A percentile compares a stretch with the other conserved stretches of the same genome.
phyloP scores from a whole-genome alignment of 92 coral and sea anemone species.

The Palythoa grandis region DNA sequence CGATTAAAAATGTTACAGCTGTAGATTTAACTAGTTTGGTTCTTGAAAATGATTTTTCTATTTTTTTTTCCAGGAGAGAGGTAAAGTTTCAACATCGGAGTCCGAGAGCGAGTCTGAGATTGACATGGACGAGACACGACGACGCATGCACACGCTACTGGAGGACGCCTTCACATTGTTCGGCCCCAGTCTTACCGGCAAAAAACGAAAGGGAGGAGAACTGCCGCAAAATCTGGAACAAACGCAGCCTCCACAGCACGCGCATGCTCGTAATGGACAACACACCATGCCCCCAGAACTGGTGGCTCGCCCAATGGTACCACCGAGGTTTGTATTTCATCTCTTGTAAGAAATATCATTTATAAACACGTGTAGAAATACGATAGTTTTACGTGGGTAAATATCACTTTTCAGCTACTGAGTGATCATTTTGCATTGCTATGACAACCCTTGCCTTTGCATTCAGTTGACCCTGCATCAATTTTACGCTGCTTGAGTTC shows the following conservation, averaged over 20 bases:
- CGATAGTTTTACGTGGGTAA: too few species aligned
- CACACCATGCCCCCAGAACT: conserved; percentile 35
- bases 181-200: conserved; percentile 73
- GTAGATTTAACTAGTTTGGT: too few species aligned
- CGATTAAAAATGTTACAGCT: too few species aligned
- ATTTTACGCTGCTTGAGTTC: too few species aligned
- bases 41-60: background rate
- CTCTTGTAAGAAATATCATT: background rate
- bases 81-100: background rate
- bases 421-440: too few species aligned
- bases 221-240: conserved; percentile 28
- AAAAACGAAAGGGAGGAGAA: conserved; percentile 55
- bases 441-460: too few species aligned
- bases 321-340: conserved; percentile 11
- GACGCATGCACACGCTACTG: conserved; percentile 89
- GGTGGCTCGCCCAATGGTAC: conserved; percentile 34
- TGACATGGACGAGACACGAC: conserved; percentile 94
- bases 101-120: conserved; percentile 76
- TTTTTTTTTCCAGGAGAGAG: background rate
- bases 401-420: too few species aligned
- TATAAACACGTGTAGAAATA: too few species aligned
- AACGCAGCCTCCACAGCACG: conserved; percentile 17
- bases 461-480: too few species aligned
- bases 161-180: conserved; percentile 95
- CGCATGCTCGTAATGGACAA: conserved; percentile 23